These are phyloP conservation scores for Heliocidaris erythrogramma DNA, from an alignment of 35 echinoderm and acorn worm species.

Conservation along the genomic window DNA sequence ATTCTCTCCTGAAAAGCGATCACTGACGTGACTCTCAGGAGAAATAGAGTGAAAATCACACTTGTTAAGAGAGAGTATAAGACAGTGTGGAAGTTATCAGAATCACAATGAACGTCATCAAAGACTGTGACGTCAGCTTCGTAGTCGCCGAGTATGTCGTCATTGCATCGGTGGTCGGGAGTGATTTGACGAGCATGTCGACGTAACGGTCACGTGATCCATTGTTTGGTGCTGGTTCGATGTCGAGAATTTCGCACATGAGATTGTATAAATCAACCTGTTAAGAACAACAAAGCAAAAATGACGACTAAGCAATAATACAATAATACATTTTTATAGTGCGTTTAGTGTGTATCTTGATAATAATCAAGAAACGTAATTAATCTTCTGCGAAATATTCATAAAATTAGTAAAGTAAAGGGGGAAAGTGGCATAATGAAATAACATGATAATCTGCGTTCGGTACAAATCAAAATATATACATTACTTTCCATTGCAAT, in stretches of 20 bases:
- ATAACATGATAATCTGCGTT: no score
- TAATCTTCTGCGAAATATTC: no score
- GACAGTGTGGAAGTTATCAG: background rate
- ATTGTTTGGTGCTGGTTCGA: conserved; percentile 86
- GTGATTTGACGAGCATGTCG: conserved; percentile 50
- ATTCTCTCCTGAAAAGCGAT: no score
- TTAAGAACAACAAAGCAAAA: background rate
- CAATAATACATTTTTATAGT: background rate
- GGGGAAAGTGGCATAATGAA: no score
- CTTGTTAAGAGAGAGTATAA: background rate
- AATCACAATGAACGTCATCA: background rate
- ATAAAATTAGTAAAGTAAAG: no score
- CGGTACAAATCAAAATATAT: no score
- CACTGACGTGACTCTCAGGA: no score
- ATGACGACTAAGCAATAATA: background rate
- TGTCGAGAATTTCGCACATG: conserved; percentile 80
- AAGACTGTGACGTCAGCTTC: background rate
- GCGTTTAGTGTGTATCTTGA: no score
- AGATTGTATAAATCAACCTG: conserved; percentile 84
- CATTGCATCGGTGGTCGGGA: background rate
- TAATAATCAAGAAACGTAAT: no score
- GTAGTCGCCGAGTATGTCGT: background rate
- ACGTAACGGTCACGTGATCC: conserved; percentile 64
- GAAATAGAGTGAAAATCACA: no score
- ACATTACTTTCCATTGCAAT: no score